Conservation (phyloP, 35 echinoderm and acorn worm species). For the Heliocidaris tuberculata region DNA sequence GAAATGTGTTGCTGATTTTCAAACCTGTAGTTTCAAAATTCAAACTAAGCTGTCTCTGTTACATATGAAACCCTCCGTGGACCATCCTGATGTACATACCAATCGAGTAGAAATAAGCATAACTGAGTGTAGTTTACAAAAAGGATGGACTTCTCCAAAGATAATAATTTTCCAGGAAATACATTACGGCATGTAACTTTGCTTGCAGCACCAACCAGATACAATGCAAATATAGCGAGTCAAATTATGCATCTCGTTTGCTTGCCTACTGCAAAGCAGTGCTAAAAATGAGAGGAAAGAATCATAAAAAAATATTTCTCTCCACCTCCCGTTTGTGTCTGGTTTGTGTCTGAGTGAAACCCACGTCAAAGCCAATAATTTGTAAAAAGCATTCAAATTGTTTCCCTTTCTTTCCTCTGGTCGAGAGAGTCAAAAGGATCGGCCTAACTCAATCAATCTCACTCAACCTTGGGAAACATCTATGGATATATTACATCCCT, state of each 20-base stretch:
- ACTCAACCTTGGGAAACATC: background rate
- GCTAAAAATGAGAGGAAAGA: background rate
- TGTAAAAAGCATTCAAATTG: conserved; percentile 12
- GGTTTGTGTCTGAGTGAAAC: background rate
- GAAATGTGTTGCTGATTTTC: too few relatives aligned
- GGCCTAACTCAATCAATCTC: background rate
- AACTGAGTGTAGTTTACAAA: background rate
- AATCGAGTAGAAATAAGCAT: background rate
- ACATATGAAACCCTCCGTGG: too few relatives aligned
- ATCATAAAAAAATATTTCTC: background rate
- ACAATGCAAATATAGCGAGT: background rate
- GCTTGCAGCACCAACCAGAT: background rate
- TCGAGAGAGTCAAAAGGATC: background rate
- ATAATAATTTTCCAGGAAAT: background rate
- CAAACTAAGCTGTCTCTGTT: too few relatives aligned
- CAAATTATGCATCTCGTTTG: background rate
- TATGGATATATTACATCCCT: background rate
- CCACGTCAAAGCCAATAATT: background rate
- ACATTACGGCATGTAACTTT: background rate
- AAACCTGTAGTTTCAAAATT: too few relatives aligned
- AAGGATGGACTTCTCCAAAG: background rate
- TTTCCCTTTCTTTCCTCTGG: background rate
- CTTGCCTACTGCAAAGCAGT: background rate
- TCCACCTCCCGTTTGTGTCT: background rate
- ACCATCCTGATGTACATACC: background rate